Conservation (phyloP, 1,140 invertebrate genomes). For the Megathymus violae region DNA sequence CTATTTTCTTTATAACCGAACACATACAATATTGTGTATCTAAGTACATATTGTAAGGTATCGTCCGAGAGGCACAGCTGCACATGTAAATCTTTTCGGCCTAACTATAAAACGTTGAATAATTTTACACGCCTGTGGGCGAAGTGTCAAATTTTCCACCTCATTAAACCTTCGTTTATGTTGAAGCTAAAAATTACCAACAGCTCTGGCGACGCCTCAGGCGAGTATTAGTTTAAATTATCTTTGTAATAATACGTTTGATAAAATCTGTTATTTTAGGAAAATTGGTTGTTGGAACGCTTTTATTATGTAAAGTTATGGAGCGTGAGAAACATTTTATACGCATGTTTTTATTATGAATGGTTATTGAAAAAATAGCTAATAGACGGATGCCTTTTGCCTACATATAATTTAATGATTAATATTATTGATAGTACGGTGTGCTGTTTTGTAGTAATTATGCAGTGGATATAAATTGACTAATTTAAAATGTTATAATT, state of each 20-base stretch:
- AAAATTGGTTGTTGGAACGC: conserved; percentile 1
- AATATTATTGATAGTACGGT: no score
- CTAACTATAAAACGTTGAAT: conserved; percentile 63
- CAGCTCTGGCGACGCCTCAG: background rate
- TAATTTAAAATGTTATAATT: no score
- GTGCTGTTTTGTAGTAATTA: no score
- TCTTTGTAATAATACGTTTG: conserved; percentile 3
- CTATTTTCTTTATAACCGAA: conserved; percentile 9
- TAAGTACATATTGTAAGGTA: conserved; percentile 9
- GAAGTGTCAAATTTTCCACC: conserved; percentile 74
- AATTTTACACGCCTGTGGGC: conserved; percentile 58
- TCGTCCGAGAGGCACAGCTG: conserved; percentile 38
- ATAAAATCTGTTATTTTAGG: conserved; percentile 1
- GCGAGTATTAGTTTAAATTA: conserved; percentile 11
- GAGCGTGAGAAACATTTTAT: no score
- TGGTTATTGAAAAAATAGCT: no score
- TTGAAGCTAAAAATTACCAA: conserved; percentile 12
- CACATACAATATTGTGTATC: conserved; percentile 3
- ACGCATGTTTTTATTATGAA: no score
- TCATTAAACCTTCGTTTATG: conserved; percentile 58
- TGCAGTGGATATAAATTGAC: no score
- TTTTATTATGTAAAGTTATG: background rate
- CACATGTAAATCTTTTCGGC: conserved; percentile 55
- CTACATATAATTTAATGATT: no score
- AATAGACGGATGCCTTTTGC: no score